Base-by-base conservation (phyloP, 2,113 vertebrate species). In the Osmerus mordax region DNA sequence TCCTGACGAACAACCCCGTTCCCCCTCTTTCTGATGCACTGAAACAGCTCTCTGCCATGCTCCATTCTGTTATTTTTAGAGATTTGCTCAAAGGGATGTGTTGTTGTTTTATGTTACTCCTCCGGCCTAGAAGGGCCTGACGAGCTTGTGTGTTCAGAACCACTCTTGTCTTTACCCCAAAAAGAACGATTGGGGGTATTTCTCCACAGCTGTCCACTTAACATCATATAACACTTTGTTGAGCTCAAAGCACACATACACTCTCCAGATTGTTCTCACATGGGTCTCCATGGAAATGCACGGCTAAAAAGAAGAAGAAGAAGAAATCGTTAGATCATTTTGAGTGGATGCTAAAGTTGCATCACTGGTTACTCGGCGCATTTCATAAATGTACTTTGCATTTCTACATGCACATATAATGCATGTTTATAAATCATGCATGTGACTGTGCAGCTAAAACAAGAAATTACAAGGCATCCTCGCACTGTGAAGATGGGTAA, bases 1-100 rank as follows among this genome's bases (percentile, higher is more conserved):
- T 85, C 58, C 72, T 59, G 91, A 92, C 89, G 87, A 90, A 94
- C 91, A 93, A 75, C 74, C 65, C 75, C 32, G 21, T 56, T 60
- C 59, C 70, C 70, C 52, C 69, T 71, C 75, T 79, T 15, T 78
- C 47, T 29, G 60, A 32, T 15, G 72, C 79, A 65, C 54, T 11
- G 65, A 65, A 65, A 55, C 63, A 73, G 64, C 67, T 71, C 62
- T 65, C 47, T 72, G 69, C 51, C 60, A 16, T 78, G 62, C 74
- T 70, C 21, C 15, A 41, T 70, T 62, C 67, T 76, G 59, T 58
- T 52, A 56, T 80, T 84, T 77, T 75, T 53, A 72, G 68, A 73
- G 68, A 75, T 78, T 68, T 72, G 79, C 75, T 64, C 67, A 80
- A 78, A 78, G 54, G 52, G 19, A 65, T 55, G 58, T 71, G 58